A percentile compares a stretch with the other conserved stretches of the same genome.
phyloP scores from a whole-genome alignment of 2,888 invertebrate genomes.

The Tigriopus californicus region DNA sequence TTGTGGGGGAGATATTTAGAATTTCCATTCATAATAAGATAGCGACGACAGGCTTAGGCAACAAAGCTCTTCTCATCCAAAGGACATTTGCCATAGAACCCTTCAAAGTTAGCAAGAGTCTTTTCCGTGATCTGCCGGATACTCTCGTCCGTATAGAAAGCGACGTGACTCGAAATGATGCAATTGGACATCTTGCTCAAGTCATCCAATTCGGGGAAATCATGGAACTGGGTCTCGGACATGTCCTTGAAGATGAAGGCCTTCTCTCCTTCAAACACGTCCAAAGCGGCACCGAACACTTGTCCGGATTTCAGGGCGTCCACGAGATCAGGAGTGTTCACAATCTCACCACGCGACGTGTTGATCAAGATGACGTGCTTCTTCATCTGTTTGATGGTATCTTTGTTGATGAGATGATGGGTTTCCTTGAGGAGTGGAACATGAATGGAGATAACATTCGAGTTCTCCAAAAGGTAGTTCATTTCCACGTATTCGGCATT shows the following conservation, averaged over 20 bases:
- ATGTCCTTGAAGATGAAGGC: constrained; percentile 15
- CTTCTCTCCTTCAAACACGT: constrained; percentile 14
- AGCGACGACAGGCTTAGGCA: background rate
- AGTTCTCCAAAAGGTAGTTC: constrained; percentile 2
- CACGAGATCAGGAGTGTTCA: constrained; percentile 8
- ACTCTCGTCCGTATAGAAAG: constrained; percentile 14
- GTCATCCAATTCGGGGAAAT: constrained; percentile 13
- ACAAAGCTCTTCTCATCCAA: constrained; percentile 12
- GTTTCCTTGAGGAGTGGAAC: constrained; percentile 12
- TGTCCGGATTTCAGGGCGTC: constrained; percentile 4
- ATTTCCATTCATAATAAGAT: too few relatives aligned
- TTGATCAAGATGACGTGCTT: constrained; percentile 14
- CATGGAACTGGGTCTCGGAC: constrained; percentile 3
- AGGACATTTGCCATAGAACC: background rate
- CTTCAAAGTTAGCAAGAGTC: constrained; percentile 7
- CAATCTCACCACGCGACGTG: constrained; percentile 7
- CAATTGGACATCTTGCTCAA: constrained; percentile 9
- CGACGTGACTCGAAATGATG: constrained; percentile 15
- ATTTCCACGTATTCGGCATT: constrained; percentile 10
- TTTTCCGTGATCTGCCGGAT: constrained; percentile 15
- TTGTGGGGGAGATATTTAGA: too few relatives aligned
- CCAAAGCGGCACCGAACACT: constrained; percentile 6
- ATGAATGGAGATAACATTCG: constrained; percentile 14
- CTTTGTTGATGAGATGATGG: constrained; percentile 12
- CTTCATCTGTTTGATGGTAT: constrained; percentile 10